Evolutionary conservation across 2,888 invertebrate species (phyloP).

Genomic region (Lasioglossum malachurum): DNA sequence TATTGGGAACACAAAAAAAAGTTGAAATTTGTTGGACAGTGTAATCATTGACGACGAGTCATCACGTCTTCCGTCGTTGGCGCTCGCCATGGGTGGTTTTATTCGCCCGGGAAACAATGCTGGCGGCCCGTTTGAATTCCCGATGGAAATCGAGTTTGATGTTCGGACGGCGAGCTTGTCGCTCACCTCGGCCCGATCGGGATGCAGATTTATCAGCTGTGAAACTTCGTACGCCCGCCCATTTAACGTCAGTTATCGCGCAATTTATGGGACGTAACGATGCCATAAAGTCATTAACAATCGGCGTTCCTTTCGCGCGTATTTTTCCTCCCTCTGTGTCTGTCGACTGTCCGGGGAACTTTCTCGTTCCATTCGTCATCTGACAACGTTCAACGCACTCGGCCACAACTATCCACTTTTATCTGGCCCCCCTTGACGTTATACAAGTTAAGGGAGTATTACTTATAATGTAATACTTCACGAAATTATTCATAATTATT

Average conservation of each 20-base stretch:
- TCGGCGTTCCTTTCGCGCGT: background rate
- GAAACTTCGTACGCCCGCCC: conserved; percentile 28
- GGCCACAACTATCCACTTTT: background rate
- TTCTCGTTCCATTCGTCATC: background rate
- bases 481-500: too few species aligned
- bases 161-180: conserved; percentile 11
- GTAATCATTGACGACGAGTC: background rate
- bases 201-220: conserved; percentile 30
- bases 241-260: conserved; percentile 41
- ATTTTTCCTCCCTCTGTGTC: background rate
- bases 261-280: conserved; percentile 48
- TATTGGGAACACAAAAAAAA: too few species aligned
- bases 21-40: too few species aligned
- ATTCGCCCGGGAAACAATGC: conserved; percentile 34
- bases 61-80: conserved; percentile 11
- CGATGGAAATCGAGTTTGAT: conserved; percentile 43
- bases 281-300: conserved; percentile 52
- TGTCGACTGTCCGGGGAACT: background rate
- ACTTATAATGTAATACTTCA: too few species aligned
- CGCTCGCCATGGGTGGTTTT: conserved; percentile 31
- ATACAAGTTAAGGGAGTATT: too few species aligned
- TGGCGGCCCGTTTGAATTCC: conserved; percentile 10
- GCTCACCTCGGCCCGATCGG: background rate
- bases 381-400: background rate
- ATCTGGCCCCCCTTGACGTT: too few species aligned